Evolutionary conservation across 2,888 invertebrate species (phyloP).

Genomic region (Nezara viridula): DNA sequence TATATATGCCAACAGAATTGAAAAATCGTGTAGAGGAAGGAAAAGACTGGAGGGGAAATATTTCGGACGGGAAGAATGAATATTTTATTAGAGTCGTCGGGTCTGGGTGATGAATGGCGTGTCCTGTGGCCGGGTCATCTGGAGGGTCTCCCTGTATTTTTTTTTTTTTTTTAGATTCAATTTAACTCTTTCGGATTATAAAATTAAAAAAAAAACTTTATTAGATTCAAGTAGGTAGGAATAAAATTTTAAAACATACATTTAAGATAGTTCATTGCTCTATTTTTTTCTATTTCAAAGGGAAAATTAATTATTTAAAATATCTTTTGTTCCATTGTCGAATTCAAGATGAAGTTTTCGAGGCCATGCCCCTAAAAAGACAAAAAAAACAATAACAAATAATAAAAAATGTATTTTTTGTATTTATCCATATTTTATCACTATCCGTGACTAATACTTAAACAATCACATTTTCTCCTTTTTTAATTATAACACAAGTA

Average conservation of each 20-base stretch:
- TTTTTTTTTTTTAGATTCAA: background rate
- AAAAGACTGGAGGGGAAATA: background rate
- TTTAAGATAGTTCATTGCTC: no score
- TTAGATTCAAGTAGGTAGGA: background rate
- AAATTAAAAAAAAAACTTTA: background rate
- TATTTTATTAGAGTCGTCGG: background rate
- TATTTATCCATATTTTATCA: no score
- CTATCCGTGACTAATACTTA: no score
- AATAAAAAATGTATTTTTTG: no score
- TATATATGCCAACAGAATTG: conserved; percentile 6
- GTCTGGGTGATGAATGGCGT: background rate
- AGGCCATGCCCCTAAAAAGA: no score
- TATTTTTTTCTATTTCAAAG: no score
- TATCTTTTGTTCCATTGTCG: no score
- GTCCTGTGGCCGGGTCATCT: background rate
- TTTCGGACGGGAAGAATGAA: conserved; percentile 14
- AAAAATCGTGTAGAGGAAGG: background rate
- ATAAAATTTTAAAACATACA: background rate
- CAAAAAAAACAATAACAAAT: no score
- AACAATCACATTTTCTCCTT: no score
- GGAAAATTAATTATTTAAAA: no score
- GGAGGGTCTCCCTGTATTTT: background rate
- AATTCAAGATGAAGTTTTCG: no score
- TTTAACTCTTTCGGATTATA: background rate
- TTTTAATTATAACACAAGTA: no score